These are phyloP conservation scores for Magallana nippona DNA, from an alignment of 2,888 invertebrate species.

Conservation along the genomic window DNA sequence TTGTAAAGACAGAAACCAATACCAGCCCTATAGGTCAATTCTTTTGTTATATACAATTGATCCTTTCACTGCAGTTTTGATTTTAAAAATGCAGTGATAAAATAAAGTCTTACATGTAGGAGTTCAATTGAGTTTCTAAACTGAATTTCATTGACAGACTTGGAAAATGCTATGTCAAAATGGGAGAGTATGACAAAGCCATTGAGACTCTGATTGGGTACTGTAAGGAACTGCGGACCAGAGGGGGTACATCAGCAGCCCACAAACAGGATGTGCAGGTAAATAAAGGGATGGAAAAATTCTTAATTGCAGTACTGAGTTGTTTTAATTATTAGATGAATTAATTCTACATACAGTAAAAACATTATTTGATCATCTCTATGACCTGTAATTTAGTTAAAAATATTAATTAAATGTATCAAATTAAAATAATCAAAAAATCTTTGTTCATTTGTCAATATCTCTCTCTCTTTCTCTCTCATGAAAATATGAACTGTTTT, in stretches of 20 bases:
- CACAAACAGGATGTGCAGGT: constrained; percentile 58
- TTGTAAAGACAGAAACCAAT: too few species aligned
- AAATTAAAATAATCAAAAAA: too few species aligned
- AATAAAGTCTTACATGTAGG: too few species aligned
- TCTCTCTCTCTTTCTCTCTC: background rate
- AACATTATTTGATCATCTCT: background rate
- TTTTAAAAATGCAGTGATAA: too few species aligned
- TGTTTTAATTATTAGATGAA: background rate
- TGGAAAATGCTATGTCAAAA: constrained; percentile 52
- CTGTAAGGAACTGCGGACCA: constrained; percentile 52
- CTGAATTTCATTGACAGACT: constrained; percentile 12
- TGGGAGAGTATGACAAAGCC: constrained; percentile 54
- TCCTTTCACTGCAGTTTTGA: too few species aligned
- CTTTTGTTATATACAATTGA: too few species aligned
- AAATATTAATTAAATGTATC: too few species aligned
- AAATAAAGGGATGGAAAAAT: background rate
- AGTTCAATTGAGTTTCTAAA: too few species aligned
- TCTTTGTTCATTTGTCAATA: too few species aligned
- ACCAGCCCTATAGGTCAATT: too few species aligned
- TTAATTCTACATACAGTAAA: background rate
- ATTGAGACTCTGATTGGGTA: constrained; percentile 53
- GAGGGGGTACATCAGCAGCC: constrained; percentile 48
- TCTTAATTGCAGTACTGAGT: background rate
- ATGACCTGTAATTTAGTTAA: too few species aligned
- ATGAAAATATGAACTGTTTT: background rate